These are phyloP conservation scores for Potamarius usumacintae DNA, from an alignment of 2,113 vertebrate species.

Conservation along the genomic window DNA sequence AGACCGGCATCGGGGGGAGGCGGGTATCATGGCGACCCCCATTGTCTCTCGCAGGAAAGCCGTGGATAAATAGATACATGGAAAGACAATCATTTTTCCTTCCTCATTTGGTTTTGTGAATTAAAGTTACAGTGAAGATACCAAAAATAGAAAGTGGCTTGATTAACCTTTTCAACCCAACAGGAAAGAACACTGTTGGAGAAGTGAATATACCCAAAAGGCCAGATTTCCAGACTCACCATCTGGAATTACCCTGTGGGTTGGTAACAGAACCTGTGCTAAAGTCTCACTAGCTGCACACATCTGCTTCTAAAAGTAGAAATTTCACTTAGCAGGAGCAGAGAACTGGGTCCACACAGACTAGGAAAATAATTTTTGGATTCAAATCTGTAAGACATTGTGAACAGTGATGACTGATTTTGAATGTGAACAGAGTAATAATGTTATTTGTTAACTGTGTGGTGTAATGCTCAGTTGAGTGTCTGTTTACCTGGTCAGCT, in stretches of 20 bases:
- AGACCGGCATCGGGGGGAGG: no score
- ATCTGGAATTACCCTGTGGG: not conserved
- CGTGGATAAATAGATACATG: not conserved
- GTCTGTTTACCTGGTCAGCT: not conserved
- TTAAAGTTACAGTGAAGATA: constrained; percentile 52
- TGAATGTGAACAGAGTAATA: not conserved
- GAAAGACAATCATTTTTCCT: not conserved
- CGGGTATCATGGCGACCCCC: no score
- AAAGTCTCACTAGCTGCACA: not conserved
- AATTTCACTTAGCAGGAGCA: not conserved
- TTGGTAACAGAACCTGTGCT: not conserved
- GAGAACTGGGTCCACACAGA: not conserved
- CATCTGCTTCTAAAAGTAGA: not conserved
- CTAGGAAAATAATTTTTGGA: not conserved
- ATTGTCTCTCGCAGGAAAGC: no score
- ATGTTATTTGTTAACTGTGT: not conserved
- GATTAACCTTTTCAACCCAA: constrained; percentile 60
- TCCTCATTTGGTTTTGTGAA: not conserved
- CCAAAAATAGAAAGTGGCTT: constrained; percentile 69
- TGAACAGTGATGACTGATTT: not conserved
- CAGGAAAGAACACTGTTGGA: not conserved
- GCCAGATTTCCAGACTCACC: not conserved
- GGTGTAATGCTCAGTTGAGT: not conserved
- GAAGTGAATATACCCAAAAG: not conserved
- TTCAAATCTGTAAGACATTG: not conserved